Conservation (phyloP, 1,140 invertebrate genomes). For the Metopolophium dirhodum region DNA sequence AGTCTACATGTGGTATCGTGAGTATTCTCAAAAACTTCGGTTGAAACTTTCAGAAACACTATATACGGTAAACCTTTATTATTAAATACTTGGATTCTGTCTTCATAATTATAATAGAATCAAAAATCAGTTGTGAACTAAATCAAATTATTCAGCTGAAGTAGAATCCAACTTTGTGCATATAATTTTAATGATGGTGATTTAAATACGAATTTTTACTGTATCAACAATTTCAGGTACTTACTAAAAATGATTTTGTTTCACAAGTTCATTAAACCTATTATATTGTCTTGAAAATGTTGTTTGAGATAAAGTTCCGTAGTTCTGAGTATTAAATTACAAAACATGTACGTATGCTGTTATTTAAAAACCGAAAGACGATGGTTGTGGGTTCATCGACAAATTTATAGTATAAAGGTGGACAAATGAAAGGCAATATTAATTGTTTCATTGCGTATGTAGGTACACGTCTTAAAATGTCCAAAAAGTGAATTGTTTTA, state of each 20-base stretch:
- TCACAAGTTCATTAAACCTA: not conserved
- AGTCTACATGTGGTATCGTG: not conserved
- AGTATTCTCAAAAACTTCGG: constrained; percentile 17
- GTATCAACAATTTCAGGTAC: not conserved
- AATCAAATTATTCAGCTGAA: constrained; percentile 18
- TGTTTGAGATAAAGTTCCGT: not conserved
- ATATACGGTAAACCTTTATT: constrained; percentile 7
- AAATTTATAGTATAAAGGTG: not conserved
- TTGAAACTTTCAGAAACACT: constrained; percentile 10
- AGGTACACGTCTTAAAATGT: no score
- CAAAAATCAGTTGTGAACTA: not conserved
- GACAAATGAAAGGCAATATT: not conserved
- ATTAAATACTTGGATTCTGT: constrained; percentile 20
- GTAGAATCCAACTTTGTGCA: not conserved
- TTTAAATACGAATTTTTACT: not conserved
- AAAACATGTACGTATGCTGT: not conserved
- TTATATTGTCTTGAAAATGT: not conserved
- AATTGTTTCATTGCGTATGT: not conserved
- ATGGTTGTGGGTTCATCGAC: not conserved
- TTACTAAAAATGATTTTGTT: not conserved
- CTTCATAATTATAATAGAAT: constrained; percentile 6
- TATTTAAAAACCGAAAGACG: not conserved
- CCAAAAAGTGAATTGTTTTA: not conserved
- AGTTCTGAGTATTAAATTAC: not conserved
- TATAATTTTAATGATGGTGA: not conserved